Evolutionary conservation across 2,113 vertebrate genomes (phyloP).

Genomic region (Microtus pennsylvanicus): DNA sequence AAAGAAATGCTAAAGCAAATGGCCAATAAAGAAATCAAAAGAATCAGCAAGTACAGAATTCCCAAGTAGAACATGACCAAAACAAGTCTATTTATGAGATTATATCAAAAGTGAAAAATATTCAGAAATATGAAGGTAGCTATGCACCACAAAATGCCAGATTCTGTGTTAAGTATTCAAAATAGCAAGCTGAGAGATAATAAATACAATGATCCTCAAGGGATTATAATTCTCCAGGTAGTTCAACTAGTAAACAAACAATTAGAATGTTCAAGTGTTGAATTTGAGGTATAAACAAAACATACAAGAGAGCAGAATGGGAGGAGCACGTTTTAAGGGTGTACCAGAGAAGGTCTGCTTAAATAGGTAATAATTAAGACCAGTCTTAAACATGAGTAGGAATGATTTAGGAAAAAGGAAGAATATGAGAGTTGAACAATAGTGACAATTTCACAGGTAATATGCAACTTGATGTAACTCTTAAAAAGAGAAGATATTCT

Average conservation of each 20-base stretch:
- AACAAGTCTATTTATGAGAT: neutral
- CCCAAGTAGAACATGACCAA: neutral
- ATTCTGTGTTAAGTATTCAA: neutral
- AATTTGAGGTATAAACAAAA: neutral
- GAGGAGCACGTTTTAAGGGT: neutral
- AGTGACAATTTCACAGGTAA: constrained; percentile 34
- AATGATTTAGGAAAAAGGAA: constrained; percentile 11
- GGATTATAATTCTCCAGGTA: constrained; percentile 23
- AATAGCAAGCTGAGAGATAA: constrained; percentile 16
- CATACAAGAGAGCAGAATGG: neutral
- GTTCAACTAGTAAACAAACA: constrained; percentile 43
- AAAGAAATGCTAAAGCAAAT: constrained; percentile 38
- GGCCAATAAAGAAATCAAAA: constrained; percentile 36
- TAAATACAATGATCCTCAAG: neutral
- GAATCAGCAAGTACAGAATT: constrained; percentile 13
- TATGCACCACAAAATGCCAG: constrained; percentile 4
- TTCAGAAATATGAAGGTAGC: neutral
- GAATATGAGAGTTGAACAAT: neutral
- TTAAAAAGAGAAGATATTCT: constrained; percentile 13
- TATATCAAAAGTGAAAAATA: constrained; percentile 14
- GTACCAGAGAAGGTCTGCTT: neutral
- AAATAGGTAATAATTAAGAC: neutral
- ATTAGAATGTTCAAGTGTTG: neutral
- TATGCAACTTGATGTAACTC: neutral
- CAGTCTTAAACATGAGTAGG: neutral